These are phyloP conservation scores for Villa cingulata DNA, from an alignment of 2,888 invertebrate species.

Conservation along the genomic window DNA sequence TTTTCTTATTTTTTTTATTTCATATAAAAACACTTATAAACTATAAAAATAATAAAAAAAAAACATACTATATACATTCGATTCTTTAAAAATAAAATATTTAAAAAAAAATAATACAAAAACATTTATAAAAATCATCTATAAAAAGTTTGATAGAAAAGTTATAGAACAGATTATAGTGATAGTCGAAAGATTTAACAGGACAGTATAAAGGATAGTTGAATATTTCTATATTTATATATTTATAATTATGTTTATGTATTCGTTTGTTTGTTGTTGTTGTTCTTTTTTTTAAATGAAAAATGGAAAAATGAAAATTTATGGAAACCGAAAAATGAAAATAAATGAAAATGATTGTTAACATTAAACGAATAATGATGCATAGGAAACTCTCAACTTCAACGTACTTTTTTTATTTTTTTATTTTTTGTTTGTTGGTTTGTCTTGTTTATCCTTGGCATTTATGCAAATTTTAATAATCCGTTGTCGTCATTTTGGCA, in stretches of 20 bases:
- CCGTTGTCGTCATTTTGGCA: slow-evolving; percentile 5
- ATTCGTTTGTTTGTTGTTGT: too few relatives aligned
- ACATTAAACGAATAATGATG: neutral
- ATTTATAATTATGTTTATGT: neutral
- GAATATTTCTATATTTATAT: neutral
- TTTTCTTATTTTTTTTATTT: slow-evolving; percentile 35
- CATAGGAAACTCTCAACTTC: slow-evolving; percentile 11
- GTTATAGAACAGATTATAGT: neutral
- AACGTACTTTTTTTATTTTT: slow-evolving; percentile 8
- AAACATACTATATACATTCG: slow-evolving; percentile 25
- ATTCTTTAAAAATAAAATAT: too few relatives aligned
- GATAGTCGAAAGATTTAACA: neutral
- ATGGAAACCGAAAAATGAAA: neutral
- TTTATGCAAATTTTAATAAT: neutral
- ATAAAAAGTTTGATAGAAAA: neutral
- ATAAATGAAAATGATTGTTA: neutral
- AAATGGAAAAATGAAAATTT: neutral
- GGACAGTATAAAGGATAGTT: neutral
- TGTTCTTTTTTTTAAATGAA: too few relatives aligned
- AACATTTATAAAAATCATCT: neutral
- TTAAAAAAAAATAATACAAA: slow-evolving; percentile 9
- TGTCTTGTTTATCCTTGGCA: slow-evolving; percentile 5
- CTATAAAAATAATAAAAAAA: slow-evolving; percentile 13
- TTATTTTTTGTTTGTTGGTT: neutral
- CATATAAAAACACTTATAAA: slow-evolving; percentile 17